Evolutionary conservation across 1,140 invertebrate genomes (phyloP).

Genomic region (Drosophila eugracilis): DNA sequence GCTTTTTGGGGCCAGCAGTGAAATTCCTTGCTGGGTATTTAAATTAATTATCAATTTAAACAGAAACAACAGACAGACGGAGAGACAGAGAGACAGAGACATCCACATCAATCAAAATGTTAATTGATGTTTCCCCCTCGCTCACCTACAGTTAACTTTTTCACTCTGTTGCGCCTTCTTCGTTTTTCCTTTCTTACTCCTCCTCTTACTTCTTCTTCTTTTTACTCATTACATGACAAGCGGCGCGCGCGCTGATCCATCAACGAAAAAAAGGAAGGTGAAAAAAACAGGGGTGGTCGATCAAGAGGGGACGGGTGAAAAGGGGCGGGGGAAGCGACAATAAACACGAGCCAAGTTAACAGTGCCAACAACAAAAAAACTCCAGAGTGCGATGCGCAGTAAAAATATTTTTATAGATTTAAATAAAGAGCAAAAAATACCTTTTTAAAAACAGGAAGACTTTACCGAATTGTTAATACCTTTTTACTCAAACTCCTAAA

Average conservation of each 20-base stretch:
- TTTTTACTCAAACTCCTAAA: too few species aligned
- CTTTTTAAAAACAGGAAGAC: background rate
- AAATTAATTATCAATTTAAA: constrained; percentile 78
- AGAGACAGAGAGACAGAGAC: constrained; percentile 19
- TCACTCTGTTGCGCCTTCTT: constrained; percentile 50
- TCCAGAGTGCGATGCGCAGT: constrained; percentile 50
- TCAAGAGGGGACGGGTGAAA: background rate
- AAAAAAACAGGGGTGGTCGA: background rate
- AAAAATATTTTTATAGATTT: constrained; percentile 58
- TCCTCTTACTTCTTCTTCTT: constrained; percentile 17
- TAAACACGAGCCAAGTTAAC: constrained; percentile 71
- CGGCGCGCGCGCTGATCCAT: constrained; percentile 76
- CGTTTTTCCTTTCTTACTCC: background rate
- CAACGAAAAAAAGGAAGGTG: constrained; percentile 33
- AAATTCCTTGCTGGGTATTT: constrained; percentile 46
- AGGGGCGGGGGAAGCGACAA: constrained; percentile 30
- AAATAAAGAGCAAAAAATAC: constrained; percentile 23
- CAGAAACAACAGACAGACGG: constrained; percentile 30
- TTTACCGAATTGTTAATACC: background rate
- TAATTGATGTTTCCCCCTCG: constrained; percentile 67
- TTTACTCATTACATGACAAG: constrained; percentile 71
- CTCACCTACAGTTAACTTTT: constrained; percentile 35
- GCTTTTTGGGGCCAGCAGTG: constrained; percentile 57
- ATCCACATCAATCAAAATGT: constrained; percentile 77
- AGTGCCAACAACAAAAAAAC: constrained; percentile 39